Percentiles rank a stretch among this genome's conserved stretches.
phyloP scores from a whole-genome alignment of 2,888 invertebrate genomes.

The Noctua janthe region DNA sequence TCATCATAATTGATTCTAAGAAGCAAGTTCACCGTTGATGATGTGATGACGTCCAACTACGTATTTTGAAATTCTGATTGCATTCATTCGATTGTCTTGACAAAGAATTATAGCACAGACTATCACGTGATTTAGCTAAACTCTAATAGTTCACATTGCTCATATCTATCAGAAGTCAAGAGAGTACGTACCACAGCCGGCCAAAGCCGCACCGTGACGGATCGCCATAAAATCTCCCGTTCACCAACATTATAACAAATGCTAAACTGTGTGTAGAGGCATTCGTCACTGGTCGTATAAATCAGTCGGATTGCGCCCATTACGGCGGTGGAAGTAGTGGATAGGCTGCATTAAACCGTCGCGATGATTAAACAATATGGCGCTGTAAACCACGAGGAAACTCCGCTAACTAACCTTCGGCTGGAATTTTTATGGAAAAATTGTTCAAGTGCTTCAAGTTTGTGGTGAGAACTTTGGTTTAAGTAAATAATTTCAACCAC shows the following conservation, averaged over 20 bases:
- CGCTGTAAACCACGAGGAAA: constrained; percentile 37
- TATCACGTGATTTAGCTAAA: too few species aligned
- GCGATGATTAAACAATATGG: constrained; percentile 63
- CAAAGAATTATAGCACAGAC: not conserved
- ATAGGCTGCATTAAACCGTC: constrained; percentile 53
- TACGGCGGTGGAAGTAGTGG: constrained; percentile 45
- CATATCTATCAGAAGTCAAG: constrained; percentile 4
- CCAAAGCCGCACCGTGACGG: constrained; percentile 65
- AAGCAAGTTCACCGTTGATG: constrained; percentile 12
- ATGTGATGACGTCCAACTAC: not conserved
- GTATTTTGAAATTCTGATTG: not conserved
- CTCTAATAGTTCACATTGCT: not conserved
- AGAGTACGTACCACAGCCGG: constrained; percentile 18
- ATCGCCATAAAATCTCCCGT: constrained; percentile 68
- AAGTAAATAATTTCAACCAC: not conserved
- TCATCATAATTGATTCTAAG: constrained; percentile 30
- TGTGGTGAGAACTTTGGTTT: not conserved
- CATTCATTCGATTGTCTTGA: too few species aligned
- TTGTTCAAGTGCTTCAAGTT: not conserved
- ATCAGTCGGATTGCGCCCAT: constrained; percentile 71
- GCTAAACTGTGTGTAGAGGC: constrained; percentile 79
- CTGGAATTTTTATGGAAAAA: constrained; percentile 19
- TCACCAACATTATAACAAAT: constrained; percentile 73
- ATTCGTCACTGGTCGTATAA: constrained; percentile 77
- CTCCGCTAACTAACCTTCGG: constrained; percentile 36